Evolutionary conservation across 2,888 invertebrate species (phyloP), one percentile per base, ranked within the genome.

Genomic region (Lasioglossum zephyrum): DNA sequence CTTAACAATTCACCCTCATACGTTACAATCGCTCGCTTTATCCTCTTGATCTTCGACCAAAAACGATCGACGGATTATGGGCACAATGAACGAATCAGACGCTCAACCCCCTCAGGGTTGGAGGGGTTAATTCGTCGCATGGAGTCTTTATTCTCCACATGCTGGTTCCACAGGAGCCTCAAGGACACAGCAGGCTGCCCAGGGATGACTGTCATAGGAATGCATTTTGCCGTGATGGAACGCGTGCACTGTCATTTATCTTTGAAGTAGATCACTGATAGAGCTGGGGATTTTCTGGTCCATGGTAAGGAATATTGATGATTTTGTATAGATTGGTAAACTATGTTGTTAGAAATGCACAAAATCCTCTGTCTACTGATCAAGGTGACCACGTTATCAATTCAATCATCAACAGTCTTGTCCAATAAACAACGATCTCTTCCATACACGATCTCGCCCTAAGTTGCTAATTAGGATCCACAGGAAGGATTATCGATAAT

Each of bases 181-280:
- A 90, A 91, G 91, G 83, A 88, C 92, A 75, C 92, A 91, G 92
- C 91, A 79, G 92, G 92, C 85, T 85, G 81, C 77, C 89, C 60
- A 73, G 66, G 31, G 77, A 26, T 47, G 6, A 47, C n/a, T 66
- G 73, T 77, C 69, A 44, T 79, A 73, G 60, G 16, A 18, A 74
- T 39, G 31, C 18, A 60, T 70, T 41, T 26, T 74, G 36, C 44
- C 4, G 31, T 47, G n/a, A 72, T n/a, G 70, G 16, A 41, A 36
- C 26, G 31, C 41, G 39, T 41, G 36, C 22, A 63, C 41, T 11
- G 22, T 63, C 70, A 41, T 72, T 49, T 73, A n/a, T 60, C 41
- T 47, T 22, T 11, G 8, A 49, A 60, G 11, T 26, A n/a, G 66
- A 60, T 73, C 41, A 18, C 1, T 8, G 77, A 77, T 53, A 53